Evolutionary conservation across 2,113 vertebrate species (phyloP), one percentile per base, ranked within the genome.

Genomic region (Podilymbus podiceps): DNA sequence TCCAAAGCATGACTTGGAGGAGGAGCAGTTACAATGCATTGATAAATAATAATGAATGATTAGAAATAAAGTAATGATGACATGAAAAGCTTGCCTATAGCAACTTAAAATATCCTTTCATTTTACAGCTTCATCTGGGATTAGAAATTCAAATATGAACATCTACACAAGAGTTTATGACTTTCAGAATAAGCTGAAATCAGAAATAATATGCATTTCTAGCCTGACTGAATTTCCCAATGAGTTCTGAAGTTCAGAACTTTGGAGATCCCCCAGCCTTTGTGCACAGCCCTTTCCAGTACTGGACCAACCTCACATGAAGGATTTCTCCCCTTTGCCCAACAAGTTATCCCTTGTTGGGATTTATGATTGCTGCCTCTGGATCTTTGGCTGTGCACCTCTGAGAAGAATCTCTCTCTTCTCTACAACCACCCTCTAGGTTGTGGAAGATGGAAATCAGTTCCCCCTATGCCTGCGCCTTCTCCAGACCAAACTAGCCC

Each of bases 261-360:
- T 74, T 58, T 25, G 27, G 19, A 50, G 7, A 88, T 47, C 13
- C 7, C 44, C 7, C 3, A 59, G 9, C 12, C 5, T 28, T 3
- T 6, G 14, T 14, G 16, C 15, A 66, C 12, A 42, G 7, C 9
- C 13, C 15, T 62, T 60, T 35, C 15, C 20, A 46, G 5, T 49
- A 15, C 15, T 38, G 15, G 17, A 15, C 8, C 11, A 33, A 2
- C 4, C 31, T 68, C 8, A 4, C 1, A 0, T 38, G 38, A 85
- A 58, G 7, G 25, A 18, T 23, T 66, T 72, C n/a, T 63, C 12
- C 9, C 19, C 30, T 75, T 67, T 53, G 6, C 10, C 18, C 23
- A 33, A 31, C 1, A 17, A 24, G 9, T 46, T 55, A 49, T 30
- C 2, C 8, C 31, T 56, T 68, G 15, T 30, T 63, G 15, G 7